These are phyloP conservation scores for Drosophila meridionalis DNA, from an alignment of 2,888 invertebrate species.

Conservation along the genomic window DNA sequence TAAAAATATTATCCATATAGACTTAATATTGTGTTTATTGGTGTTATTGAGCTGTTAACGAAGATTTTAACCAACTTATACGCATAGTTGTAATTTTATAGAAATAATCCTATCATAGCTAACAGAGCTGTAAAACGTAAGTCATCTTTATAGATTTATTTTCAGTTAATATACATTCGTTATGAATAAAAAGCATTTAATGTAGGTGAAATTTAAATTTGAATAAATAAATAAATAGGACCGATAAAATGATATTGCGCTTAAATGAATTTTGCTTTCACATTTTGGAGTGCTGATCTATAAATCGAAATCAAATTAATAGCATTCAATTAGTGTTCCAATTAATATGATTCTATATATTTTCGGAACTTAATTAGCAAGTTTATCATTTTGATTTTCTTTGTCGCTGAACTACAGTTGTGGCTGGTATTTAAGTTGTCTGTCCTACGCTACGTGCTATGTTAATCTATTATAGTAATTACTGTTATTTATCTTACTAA, in stretches of 20 bases:
- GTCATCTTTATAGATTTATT: neutral
- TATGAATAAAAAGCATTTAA: neutral
- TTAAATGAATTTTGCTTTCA: neutral
- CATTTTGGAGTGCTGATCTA: neutral
- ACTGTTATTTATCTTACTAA: slow-evolving; percentile 54
- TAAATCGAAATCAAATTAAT: neutral
- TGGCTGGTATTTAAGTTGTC: slow-evolving; percentile 53
- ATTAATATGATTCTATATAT: neutral
- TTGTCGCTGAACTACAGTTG: slow-evolving; percentile 13
- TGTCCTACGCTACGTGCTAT: slow-evolving; percentile 58
- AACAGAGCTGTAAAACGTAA: slow-evolving; percentile 18
- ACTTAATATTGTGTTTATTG: slow-evolving; percentile 15
- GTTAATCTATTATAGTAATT: slow-evolving; percentile 61
- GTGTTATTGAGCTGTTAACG: slow-evolving; percentile 48
- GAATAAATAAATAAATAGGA: neutral
- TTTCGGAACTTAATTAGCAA: slow-evolving; percentile 7
- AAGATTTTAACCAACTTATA: slow-evolving; percentile 17
- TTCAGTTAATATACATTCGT: neutral
- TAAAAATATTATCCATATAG: slow-evolving; percentile 25
- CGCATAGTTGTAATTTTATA: neutral
- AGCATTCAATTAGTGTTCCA: neutral
- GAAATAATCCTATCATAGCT: slow-evolving; percentile 7
- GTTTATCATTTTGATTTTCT: slow-evolving; percentile 14
- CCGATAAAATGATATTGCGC: neutral
- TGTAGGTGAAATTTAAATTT: neutral